Evolutionary conservation across 2,797 vertebrate genomes (phyloP).

Genomic region (Trachops cirrhosus): DNA sequence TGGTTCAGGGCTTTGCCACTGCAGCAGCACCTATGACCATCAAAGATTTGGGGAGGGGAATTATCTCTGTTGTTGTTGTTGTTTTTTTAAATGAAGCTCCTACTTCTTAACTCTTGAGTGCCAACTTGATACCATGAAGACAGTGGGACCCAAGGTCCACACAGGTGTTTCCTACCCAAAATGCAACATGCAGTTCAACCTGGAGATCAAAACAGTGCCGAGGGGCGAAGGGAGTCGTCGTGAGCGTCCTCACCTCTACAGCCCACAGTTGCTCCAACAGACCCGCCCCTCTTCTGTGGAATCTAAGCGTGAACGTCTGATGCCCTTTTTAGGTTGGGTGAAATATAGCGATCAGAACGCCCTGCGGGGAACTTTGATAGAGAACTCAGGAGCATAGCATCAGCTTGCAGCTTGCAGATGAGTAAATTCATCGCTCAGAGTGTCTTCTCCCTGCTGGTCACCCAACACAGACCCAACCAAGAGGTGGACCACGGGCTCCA

Average conservation of each 20-base stretch:
- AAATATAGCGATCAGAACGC: neutral
- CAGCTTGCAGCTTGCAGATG: no score
- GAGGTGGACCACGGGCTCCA: neutral
- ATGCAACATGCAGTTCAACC: neutral
- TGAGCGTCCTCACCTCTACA: rapidly evolving
- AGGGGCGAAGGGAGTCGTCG: rapidly evolving
- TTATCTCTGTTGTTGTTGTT: neutral
- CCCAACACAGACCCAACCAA: rapidly evolving
- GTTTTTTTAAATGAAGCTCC: neutral
- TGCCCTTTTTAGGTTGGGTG: neutral
- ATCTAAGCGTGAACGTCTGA: neutral
- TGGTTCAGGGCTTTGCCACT: neutral
- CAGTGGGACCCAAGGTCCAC: no score
- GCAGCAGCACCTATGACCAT: rapidly evolving
- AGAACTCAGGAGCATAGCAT: neutral
- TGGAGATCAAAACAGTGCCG: rapidly evolving
- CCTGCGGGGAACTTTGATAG: rapidly evolving
- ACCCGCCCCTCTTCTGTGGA: no score
- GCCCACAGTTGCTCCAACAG: rapidly evolving
- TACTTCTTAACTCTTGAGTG: neutral
- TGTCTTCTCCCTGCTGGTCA: neutral
- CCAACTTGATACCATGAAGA: neutral
- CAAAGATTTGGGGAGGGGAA: neutral
- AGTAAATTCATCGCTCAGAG: neutral
- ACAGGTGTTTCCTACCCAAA: no score